Evolutionary conservation across 2,888 invertebrate species (phyloP), one percentile per base, ranked within the genome.

Genomic region (Baccha elongata): DNA sequence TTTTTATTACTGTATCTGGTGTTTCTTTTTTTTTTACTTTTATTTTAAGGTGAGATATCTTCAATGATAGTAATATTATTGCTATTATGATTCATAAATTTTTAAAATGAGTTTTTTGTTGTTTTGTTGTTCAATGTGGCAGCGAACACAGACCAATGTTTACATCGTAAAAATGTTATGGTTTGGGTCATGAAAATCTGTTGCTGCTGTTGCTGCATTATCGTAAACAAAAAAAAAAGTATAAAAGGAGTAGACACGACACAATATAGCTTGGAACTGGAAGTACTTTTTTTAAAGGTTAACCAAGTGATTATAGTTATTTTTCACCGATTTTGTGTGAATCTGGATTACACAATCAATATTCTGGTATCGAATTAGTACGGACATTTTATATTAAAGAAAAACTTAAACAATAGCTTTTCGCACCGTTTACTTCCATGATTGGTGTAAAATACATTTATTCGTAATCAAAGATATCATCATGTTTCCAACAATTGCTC

Each of bases 281-380:
- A n/a, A n/a, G n/a, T n/a, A n/a, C n/a, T n/a, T n/a, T 62, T 69
- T 65, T 65, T 40, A 19, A 46, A 81, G 80, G 71, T 81, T 71
- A 65, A 69, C 44, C 60, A 48, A 64, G 42, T 69, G 75, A 80
- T 80, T 80, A 80, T 64, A 23, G 8, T 29, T 19, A 23, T 64
- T 64, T 15, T 52, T 40, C 8, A 35, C 23, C 1, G 58, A 23
- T 21, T 58, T 32, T 5, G 3, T 8, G n/a, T 13, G 4, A 19
- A 21, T 11, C 8, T 5, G 1, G 37, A 2, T 13, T 21, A 32
- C 23, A 60, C 23, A 44, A 35, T 21, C 8, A 37, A 13, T 35
- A n/a, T n/a, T n/a, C n/a, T n/a, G n/a, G n/a, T n/a, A n/a, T n/a
- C n/a, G n/a, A n/a, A n/a, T n/a, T n/a, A n/a, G n/a, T n/a, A n/a